Base-by-base conservation (phyloP, 1,140 invertebrate species). In the Aradophagus sp. region DNA sequence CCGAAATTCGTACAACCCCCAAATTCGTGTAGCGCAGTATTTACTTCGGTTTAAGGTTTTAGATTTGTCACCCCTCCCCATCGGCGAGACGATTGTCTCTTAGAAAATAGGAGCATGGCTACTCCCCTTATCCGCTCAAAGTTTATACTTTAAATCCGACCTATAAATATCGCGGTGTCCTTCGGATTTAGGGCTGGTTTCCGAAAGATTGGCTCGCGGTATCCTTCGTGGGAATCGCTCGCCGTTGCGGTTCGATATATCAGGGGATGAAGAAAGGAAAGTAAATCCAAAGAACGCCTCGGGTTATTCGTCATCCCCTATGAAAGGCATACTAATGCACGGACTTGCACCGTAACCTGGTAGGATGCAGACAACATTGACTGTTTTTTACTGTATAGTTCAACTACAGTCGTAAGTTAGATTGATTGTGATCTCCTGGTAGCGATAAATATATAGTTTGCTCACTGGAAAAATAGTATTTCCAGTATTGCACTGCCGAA, bases 131-230 rank as follows among this genome's bases (percentile, higher is more conserved):
- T 74, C 74, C 75, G 50, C 71, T 74, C 76, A 79, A n/a, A 84
- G 81, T 86, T 86, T 85, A 86, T 86, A 84, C 82, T 85, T 85
- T 84, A 86, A 86, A 86, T 85, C 84, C 83, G 50, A 70, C 81
- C 82, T 84, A 86, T 86, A 86, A 86, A 86, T 86, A 86, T 86
- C 82, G 81, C 80, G 62, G 61, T 68, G 77, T 84, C 75, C 79
- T 84, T 84, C 80, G 82, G 82, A 83, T 83, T 80, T 80, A 76
- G 78, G 80, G 77, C 77, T 84, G 83, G 82, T 86, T 86, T 86
- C 84, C 84, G 81, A 85, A 86, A 86, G 84, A 86, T 86, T 86
- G 84, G 83, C 83, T 85, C 83, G 77, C 80, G 80, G 79, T 83
- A 85, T 83, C 79, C 83, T 79, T 74, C 82, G 83, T 84, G 83